Evolutionary conservation across 2,113 vertebrate genomes (phyloP).

Genomic region (Podarcis raffonei): DNA sequence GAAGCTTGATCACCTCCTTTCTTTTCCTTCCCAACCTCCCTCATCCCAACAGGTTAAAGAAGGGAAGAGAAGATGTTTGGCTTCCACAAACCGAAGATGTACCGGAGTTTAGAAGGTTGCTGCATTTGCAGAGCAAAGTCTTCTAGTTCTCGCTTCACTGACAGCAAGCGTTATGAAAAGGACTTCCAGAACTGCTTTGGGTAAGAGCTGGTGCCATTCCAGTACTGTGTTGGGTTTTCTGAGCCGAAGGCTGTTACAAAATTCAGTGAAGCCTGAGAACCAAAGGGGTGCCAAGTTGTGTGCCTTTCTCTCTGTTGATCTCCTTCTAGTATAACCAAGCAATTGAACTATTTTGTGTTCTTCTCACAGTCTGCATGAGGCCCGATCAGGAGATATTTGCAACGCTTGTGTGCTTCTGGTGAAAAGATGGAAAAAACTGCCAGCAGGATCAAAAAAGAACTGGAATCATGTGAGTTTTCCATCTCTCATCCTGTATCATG

Average conservation of each 20-base stretch:
- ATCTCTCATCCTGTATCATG: constrained; percentile 12
- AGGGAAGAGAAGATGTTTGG: constrained; percentile 90
- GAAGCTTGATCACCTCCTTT: neutral
- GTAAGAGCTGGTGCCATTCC: constrained; percentile 75
- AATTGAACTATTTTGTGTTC: constrained; percentile 12
- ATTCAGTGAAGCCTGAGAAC: too few relatives aligned
- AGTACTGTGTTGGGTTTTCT: neutral
- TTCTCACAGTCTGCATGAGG: constrained; percentile 87
- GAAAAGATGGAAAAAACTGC: constrained; percentile 98
- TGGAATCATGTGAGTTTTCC: constrained; percentile 92
- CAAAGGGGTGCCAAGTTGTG: too few relatives aligned
- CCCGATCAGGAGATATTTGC: constrained; percentile 96
- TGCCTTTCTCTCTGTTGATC: too few relatives aligned
- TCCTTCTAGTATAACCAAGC: neutral
- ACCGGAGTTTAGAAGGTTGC: constrained; percentile 96
- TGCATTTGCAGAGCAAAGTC: constrained; percentile 99
- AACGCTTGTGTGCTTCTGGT: constrained; percentile 97
- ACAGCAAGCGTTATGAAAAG: constrained; percentile 97
- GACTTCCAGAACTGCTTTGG: constrained; percentile 98
- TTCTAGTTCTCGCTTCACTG: constrained; percentile 97
- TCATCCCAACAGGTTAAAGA: constrained; percentile 56
- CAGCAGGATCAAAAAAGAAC: constrained; percentile 96
- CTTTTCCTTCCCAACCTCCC: too few relatives aligned
- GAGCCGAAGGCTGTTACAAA: too few relatives aligned
- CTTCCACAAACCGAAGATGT: constrained; percentile 99